Conservation (phyloP, 2,797 vertebrate species). For the Sebastes cheni region DNA sequence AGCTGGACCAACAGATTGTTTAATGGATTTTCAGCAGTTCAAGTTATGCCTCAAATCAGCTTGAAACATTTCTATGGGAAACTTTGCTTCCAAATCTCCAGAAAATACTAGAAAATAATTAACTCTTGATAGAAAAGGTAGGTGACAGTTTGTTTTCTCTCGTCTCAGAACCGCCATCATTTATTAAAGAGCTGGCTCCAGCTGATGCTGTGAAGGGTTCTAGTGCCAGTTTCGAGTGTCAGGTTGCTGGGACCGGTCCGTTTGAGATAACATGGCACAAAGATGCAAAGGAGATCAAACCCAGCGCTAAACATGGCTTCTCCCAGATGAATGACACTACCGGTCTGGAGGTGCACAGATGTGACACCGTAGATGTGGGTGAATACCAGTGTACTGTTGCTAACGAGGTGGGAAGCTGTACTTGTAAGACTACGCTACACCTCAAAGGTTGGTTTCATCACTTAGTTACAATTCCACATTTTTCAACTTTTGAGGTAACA, state of each 20-base stretch:
- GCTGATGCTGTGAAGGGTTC: conserved; percentile 88
- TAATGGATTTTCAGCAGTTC: background rate
- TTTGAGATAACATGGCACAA: conserved; percentile 95
- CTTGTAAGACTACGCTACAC: conserved; percentile 85
- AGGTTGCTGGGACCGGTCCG: conserved; percentile 89
- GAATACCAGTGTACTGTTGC: conserved; percentile 93
- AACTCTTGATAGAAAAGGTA: background rate
- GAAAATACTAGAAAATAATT: background rate
- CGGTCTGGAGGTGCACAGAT: conserved; percentile 89
- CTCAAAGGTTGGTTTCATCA: conserved; percentile 92
- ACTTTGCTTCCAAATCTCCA: background rate
- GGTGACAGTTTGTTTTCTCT: conserved; percentile 34
- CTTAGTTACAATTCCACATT: background rate
- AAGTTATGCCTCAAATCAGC: background rate
- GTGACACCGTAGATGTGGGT: conserved; percentile 88
- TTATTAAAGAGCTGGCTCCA: conserved; percentile 86
- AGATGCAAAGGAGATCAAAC: conserved; percentile 92
- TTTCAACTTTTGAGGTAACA: conserved; percentile 12
- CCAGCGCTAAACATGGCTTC: conserved; percentile 90
- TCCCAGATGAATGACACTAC: conserved; percentile 82
- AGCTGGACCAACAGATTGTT: background rate
- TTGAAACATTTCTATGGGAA: background rate
- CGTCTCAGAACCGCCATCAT: conserved; percentile 90
- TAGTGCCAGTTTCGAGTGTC: conserved; percentile 86
- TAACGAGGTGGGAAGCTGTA: conserved; percentile 94